These are phyloP conservation scores for Spatulosminthurus flaviceps DNA, from an alignment of 2,888 invertebrate species.

Conservation along the genomic window DNA sequence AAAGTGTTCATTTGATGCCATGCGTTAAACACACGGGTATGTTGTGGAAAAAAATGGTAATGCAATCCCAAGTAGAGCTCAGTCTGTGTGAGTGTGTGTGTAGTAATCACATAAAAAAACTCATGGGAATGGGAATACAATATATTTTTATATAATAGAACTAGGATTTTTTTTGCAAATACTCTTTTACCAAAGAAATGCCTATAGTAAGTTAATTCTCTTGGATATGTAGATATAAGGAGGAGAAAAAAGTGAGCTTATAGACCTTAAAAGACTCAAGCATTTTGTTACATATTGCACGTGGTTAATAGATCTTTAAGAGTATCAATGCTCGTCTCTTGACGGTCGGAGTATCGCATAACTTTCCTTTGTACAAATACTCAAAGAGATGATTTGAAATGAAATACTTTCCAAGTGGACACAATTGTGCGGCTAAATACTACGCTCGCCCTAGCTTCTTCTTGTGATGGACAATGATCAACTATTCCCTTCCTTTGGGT, in stretches of 20 bases:
- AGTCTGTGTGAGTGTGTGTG: too few relatives aligned
- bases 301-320: not conserved
- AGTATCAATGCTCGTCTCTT: not conserved
- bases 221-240: too few relatives aligned
- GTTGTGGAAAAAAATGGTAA: not conserved
- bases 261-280: not conserved
- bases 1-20: constrained; percentile 12
- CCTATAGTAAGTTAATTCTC: not conserved
- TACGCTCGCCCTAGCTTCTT: not conserved
- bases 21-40: not conserved
- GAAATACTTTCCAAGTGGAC: not conserved
- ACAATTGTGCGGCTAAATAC: not conserved
- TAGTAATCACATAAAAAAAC: not conserved
- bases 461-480: not conserved
- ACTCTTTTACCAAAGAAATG: not conserved
- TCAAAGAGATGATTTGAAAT: not conserved
- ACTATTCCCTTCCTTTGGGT: not conserved
- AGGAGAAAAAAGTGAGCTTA: too few relatives aligned
- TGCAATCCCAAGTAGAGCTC: not conserved
- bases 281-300: not conserved
- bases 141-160: not conserved
- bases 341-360: not conserved
- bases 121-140: not conserved
- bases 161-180: not conserved
- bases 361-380: not conserved